Base-by-base conservation (phyloP, 2,888 invertebrate species). In the Thumatha senex region DNA sequence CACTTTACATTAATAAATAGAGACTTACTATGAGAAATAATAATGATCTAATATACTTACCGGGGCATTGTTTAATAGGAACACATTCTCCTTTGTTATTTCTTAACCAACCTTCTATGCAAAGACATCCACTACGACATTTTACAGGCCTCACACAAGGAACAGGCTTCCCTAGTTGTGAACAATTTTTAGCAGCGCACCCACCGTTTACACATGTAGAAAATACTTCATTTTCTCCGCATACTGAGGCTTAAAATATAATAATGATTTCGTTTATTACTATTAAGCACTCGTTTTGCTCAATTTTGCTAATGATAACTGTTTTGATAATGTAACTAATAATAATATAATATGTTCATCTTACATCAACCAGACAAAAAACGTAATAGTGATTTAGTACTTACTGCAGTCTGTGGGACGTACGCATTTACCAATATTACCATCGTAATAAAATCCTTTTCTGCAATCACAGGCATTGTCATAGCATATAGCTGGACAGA, bases 141-240 rank as follows among this genome's bases (percentile, higher is more conserved):
- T 14, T 18, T 13, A 12, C 11, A 46, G 31, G 13, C 7, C 15
- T 39, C n/a, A 46, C 39, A 39, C 31, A 46, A 31, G 39, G 9
- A 0, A 18, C 9, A 12, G 18, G 18, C 18, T 18, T 15, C 2
- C 34, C 18, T 3, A 46, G 1, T 24, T 47, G 33, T 18, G 39
- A 46, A 15, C 39, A 46, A 12, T 31, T 10, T 31, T 39, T 39
- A 7, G 55, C 70, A 0, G 60, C 59, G 49, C 79, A 78, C 11
- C 76, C 77, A n/a, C 74, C 70, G 36, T 75, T 76, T 0, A 60
- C 60, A 13, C 78, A 77, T 1, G 47, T 29, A 24, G 56, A 47
- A 31, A 56, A 66, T 4, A 65, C 61, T 60, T 76, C 76, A 40
- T 74, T 55, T 1, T 33, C n/a, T 18, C 49, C 53, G 35, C 72